phyloP scores from a whole-genome alignment of 2,797 vertebrate genomes.

The Lutjanus campechanus region DNA sequence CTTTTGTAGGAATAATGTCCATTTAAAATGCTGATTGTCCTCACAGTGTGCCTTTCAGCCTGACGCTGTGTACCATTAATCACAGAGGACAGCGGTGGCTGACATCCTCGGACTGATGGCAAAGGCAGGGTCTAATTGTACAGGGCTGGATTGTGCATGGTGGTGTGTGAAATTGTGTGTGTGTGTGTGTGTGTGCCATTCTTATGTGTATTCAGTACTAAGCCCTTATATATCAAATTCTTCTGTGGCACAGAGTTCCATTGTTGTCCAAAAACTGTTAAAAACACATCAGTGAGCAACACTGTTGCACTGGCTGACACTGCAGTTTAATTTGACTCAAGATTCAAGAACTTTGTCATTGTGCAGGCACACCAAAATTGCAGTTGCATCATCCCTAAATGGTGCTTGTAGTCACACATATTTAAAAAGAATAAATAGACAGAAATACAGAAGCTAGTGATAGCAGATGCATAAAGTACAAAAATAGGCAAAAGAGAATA shows the following conservation, averaged over 20 bases:
- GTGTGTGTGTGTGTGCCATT: background rate
- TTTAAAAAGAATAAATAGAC: too few relatives aligned
- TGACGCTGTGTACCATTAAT: slow-evolving; percentile 67
- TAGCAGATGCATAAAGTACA: too few relatives aligned
- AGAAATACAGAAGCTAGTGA: too few relatives aligned
- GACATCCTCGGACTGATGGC: slow-evolving; percentile 44
- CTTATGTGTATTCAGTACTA: slow-evolving; percentile 1
- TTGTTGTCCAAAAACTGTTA: background rate
- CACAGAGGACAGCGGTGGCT: slow-evolving; percentile 57
- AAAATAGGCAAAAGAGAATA: too few relatives aligned
- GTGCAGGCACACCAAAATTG: too few relatives aligned
- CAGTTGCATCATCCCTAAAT: too few relatives aligned
- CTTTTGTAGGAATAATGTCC: slow-evolving; percentile 71
- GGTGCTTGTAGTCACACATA: too few relatives aligned
- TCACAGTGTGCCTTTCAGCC: slow-evolving; percentile 60
- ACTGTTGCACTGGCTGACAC: background rate
- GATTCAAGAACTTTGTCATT: too few relatives aligned
- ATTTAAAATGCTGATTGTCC: slow-evolving; percentile 73
- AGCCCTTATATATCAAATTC: background rate
- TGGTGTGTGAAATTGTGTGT: background rate
- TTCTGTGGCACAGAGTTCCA: background rate
- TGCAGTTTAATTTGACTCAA: background rate
- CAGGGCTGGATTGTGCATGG: background rate
- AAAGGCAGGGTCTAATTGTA: slow-evolving; percentile 30
- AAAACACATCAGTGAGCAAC: background rate